A percentile compares a stretch with the other conserved stretches of the same genome.
phyloP scores from a whole-genome alignment of 2,113 vertebrate species.

The Phainopepla nitens region DNA sequence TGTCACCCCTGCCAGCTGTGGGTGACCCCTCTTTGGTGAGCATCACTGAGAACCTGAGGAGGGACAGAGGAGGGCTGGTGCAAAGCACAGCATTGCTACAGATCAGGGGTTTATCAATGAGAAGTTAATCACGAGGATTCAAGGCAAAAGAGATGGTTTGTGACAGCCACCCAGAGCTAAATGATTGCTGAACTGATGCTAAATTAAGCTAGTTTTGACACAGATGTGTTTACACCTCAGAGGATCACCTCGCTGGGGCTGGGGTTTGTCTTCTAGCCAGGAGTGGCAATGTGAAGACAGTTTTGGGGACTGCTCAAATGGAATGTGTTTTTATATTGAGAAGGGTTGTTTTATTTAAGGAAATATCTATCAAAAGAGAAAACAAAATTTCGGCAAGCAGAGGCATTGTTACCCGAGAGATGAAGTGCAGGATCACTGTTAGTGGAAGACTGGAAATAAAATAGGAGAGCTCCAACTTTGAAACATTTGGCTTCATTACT shows the following conservation, averaged over 20 bases:
- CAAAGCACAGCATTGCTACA: neutral
- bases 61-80: neutral
- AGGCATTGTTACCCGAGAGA: neutral
- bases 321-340: conserved; percentile 34
- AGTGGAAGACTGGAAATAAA: conserved; percentile 7
- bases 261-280: neutral
- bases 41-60: neutral
- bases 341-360: conserved; percentile 28
- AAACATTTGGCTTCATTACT: conserved; percentile 34
- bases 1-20: neutral
- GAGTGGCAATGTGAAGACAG: neutral
- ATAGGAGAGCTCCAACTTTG: conserved; percentile 9
- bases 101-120: neutral
- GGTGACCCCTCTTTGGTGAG: neutral
- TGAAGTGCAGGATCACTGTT: neutral
- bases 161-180: conserved; percentile 2
- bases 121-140: neutral
- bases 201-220: conserved; percentile 6
- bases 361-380: conserved; percentile 41
- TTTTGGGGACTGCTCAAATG: conserved; percentile 33
- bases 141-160: neutral
- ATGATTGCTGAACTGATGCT: neutral
- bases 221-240: conserved; percentile 1
- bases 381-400: neutral
- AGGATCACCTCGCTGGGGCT: neutral